phyloP scores from a whole-genome alignment of 2,888 invertebrate species.

The Eulithis testata region DNA sequence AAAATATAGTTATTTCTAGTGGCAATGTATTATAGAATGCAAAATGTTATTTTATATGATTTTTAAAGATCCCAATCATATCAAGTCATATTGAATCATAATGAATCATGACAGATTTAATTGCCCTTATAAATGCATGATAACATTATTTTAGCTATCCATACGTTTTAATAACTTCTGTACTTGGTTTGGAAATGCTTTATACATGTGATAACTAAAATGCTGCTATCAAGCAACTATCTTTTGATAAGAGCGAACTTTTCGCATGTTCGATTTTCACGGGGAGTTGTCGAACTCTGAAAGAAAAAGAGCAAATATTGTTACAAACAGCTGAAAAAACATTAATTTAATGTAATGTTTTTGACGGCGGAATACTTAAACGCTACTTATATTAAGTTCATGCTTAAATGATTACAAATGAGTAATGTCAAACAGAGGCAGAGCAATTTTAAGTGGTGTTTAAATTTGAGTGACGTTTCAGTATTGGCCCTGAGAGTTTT shows the following conservation, averaged over 20 bases:
- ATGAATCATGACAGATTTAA: no score
- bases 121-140: neutral
- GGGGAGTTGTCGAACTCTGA: constrained; percentile 4
- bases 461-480: no score
- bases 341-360: no score
- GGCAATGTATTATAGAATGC: constrained; percentile 47
- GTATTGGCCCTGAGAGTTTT: no score
- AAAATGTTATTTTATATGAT: constrained; percentile 11
- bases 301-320: neutral
- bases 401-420: no score
- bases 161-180: no score
- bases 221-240: neutral
- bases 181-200: no score
- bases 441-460: no score
- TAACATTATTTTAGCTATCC: neutral
- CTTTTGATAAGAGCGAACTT: neutral
- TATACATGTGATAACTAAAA: neutral
- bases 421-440: no score
- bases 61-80: neutral
- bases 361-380: no score
- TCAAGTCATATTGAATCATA: neutral
- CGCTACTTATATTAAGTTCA: no score
- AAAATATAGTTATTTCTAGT: constrained; percentile 44
- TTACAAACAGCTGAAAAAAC: no score
- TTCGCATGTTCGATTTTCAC: neutral